Evolutionary conservation across 2,888 invertebrate species (phyloP), one percentile per base, ranked within the genome.

Genomic region (Acanthosepion esculentum): DNA sequence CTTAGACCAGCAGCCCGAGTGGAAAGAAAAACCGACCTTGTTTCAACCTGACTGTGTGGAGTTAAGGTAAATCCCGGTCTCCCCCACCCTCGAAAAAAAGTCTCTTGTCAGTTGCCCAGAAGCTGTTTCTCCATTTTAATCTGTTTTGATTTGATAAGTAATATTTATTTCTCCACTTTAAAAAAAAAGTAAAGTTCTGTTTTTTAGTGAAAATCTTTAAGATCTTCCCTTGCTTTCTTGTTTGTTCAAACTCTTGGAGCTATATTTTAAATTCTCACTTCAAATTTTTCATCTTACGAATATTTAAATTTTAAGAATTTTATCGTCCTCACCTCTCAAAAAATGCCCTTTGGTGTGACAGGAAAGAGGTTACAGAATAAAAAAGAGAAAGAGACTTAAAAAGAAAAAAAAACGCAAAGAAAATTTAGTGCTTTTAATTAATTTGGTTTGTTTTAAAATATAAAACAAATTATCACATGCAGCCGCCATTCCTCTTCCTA

Each of bases 391-490:
- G n/a, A 78, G n/a, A n/a, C n/a, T 33, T n/a, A 12, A 78, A 78
- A 78, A 78, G 41, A 10, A n/a, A 78, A 78, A 29, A 29, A 78
- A 78, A 78, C 78, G 78, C 78, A n/a, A 78, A 78, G 78, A 78
- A 78, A 78, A 78, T 78, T 41, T 78, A 78, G 78, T 78, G 78
- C 78, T n/a, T 78, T 78, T 78, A 78, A 78, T 78, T 78, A 78
- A 33, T 78, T 78, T n/a, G 78, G 78, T 33, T 78, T 78, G 12
- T 78, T 78, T 78, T 78, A 78, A 78, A 78, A n/a, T 33, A n/a
- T 4, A 41, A 41, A 41, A 18, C 33, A 33, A n/a, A 78, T n/a
- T 59, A 59, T 59, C 20, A 12, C 78, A 78, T 78, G 5, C 33
- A 78, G 78, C 12, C n/a, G 3, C 78, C 78, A n/a, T n/a, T 1